phyloP scores from a whole-genome alignment of 2,888 invertebrate genomes.

The Scrobipalpa costella region DNA sequence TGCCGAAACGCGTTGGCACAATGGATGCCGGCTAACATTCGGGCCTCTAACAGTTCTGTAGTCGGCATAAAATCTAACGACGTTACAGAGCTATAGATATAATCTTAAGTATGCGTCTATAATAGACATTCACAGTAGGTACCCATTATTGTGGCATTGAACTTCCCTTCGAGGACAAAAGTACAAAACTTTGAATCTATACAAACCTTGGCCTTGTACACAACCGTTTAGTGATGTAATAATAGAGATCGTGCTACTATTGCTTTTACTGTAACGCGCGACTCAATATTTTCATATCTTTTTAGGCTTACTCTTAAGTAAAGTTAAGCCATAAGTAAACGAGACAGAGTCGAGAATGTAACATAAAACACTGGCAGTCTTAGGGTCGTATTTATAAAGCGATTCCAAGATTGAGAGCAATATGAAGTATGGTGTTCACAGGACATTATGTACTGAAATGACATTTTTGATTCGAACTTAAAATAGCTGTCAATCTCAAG shows the following conservation, averaged over 20 bases:
- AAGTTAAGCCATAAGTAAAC: no score
- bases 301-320: no score
- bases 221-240: neutral
- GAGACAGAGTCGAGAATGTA: no score
- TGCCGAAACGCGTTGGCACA: conserved; percentile 25
- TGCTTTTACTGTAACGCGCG: neutral
- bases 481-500: no score
- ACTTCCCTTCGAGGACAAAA: conserved; percentile 5
- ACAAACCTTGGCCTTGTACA: conserved; percentile 1
- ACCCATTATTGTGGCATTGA: conserved; percentile 2
- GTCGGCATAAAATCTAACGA: conserved; percentile 5
- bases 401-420: no score
- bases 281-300: no score
- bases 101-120: neutral
- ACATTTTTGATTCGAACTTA: no score
- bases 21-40: conserved; percentile 12
- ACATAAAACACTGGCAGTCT: no score
- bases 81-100: neutral
- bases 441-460: no score
- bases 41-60: conserved; percentile 9
- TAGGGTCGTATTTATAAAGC: no score
- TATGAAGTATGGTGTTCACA: no score
- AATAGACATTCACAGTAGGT: neutral
- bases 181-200: conserved; percentile 6
- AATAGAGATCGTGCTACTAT: neutral